These are phyloP conservation scores for Ophioninae sp. DNA, from an alignment of 2,888 invertebrate species.

Conservation along the genomic window DNA sequence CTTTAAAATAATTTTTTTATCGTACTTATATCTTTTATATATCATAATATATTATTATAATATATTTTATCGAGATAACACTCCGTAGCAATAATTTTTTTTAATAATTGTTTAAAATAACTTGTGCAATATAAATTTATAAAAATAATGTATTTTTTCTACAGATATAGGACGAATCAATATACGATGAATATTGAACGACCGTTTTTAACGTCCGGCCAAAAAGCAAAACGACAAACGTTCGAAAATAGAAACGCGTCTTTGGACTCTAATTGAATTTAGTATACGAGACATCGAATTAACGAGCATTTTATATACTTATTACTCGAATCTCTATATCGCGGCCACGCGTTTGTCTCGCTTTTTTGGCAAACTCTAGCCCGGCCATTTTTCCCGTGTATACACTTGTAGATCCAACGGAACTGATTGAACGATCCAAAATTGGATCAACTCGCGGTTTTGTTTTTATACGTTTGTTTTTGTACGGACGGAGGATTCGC, in stretches of 20 bases:
- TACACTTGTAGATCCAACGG: neutral
- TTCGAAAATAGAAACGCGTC: neutral
- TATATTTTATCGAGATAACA: too few relatives aligned
- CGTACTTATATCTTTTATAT: too few relatives aligned
- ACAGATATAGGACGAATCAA: neutral
- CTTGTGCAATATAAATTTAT: too few relatives aligned
- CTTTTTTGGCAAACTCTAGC: conserved; percentile 14
- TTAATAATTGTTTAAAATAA: too few relatives aligned
- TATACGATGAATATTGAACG: neutral
- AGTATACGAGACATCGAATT: conserved; percentile 4
- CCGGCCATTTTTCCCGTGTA: neutral
- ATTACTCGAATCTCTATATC: conserved; percentile 14
- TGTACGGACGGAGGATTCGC: conserved; percentile 11
- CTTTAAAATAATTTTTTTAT: too few relatives aligned
- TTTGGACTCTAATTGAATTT: neutral
- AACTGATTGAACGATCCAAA: conserved; percentile 30
- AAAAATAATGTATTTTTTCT: too few relatives aligned
- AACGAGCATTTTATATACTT: conserved; percentile 14
- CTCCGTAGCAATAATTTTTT: too few relatives aligned
- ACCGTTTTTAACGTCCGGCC: neutral
- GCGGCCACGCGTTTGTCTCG: conserved; percentile 18
- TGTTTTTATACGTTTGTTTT: neutral
- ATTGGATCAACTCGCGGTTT: conserved; percentile 27
- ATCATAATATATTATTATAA: too few relatives aligned
- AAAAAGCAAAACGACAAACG: neutral